phyloP scores from a whole-genome alignment of 2,888 invertebrate species.

The Drosophila pseudotakahashii region DNA sequence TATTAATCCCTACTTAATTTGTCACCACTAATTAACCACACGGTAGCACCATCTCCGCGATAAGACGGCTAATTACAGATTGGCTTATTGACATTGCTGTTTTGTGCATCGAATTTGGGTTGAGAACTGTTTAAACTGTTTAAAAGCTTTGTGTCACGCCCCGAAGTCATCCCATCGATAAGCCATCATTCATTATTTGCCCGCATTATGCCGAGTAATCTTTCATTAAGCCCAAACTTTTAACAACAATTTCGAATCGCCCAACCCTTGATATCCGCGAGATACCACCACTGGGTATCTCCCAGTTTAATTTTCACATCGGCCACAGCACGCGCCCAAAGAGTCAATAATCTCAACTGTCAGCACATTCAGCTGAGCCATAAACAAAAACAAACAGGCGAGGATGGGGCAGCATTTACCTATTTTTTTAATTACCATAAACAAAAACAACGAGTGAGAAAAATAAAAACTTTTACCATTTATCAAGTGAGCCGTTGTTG shows the following conservation, averaged over 20 bases:
- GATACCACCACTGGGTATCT: slow-evolving; percentile 7
- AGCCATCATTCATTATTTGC: slow-evolving; percentile 49
- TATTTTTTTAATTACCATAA: slow-evolving; percentile 72
- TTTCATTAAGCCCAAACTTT: slow-evolving; percentile 54
- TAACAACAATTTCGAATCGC: slow-evolving; percentile 44
- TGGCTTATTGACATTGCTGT: slow-evolving; percentile 33
- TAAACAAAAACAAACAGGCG: slow-evolving; percentile 36
- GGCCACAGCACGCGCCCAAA: slow-evolving; percentile 45
- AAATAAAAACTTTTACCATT: slow-evolving; percentile 70
- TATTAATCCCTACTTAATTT: too few relatives aligned
- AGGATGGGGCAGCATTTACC: slow-evolving; percentile 45
- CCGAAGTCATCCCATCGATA: slow-evolving; percentile 35
- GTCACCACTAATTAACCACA: slow-evolving; percentile 13
- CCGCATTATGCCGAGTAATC: slow-evolving; percentile 49
- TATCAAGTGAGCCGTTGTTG: slow-evolving; percentile 55
- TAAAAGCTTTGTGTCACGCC: slow-evolving; percentile 28
- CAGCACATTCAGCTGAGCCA: slow-evolving; percentile 48
- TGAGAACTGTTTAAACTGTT: slow-evolving; percentile 13
- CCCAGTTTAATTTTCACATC: slow-evolving; percentile 36
- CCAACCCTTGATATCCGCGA: slow-evolving; percentile 4
- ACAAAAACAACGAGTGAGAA: slow-evolving; percentile 44
- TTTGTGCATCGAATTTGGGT: slow-evolving; percentile 4
- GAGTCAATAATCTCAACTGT: slow-evolving; percentile 56
- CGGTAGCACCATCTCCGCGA: slow-evolving; percentile 20
- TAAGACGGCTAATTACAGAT: slow-evolving; percentile 24